phyloP scores from a whole-genome alignment of 2,888 invertebrate genomes.

The Diaprepes abbreviatus region DNA sequence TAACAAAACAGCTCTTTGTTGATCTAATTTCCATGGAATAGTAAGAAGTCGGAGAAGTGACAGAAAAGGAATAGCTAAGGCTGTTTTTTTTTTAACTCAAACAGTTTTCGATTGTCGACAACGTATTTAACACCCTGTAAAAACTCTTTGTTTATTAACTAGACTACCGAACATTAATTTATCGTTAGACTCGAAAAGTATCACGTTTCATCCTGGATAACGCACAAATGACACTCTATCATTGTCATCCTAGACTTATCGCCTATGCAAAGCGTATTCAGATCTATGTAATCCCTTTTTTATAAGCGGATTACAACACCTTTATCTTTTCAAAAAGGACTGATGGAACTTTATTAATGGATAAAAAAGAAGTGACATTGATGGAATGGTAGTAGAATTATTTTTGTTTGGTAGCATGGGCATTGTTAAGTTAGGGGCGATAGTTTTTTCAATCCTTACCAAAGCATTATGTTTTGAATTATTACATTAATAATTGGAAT shows the following conservation, averaged over 20 bases:
- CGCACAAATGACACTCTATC: slow-evolving; percentile 11
- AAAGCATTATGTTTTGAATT: no score
- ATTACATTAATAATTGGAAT: no score
- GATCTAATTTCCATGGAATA: no score
- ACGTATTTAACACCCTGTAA: no score
- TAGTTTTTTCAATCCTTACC: no score
- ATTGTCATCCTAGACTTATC: slow-evolving; percentile 37
- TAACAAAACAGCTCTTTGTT: no score
- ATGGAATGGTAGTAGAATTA: slow-evolving; percentile 26
- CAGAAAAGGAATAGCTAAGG: no score
- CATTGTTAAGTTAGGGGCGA: no score
- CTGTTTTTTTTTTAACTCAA: no score
- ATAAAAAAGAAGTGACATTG: slow-evolving; percentile 33
- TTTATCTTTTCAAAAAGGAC: slow-evolving; percentile 26
- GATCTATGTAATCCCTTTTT: slow-evolving; percentile 41
- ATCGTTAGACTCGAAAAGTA: slow-evolving; percentile 13
- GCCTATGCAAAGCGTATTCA: slow-evolving; percentile 34
- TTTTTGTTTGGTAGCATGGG: background rate
- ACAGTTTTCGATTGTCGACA: no score
- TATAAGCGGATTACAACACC: slow-evolving; percentile 39
- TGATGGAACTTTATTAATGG: slow-evolving; percentile 38
- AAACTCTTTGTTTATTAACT: no score
- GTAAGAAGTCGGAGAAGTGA: no score
- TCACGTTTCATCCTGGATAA: slow-evolving; percentile 9
- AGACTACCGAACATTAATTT: background rate